These are phyloP conservation scores for Cheilosia vulpina DNA, from an alignment of 2,888 invertebrate genomes.

Conservation along the genomic window DNA sequence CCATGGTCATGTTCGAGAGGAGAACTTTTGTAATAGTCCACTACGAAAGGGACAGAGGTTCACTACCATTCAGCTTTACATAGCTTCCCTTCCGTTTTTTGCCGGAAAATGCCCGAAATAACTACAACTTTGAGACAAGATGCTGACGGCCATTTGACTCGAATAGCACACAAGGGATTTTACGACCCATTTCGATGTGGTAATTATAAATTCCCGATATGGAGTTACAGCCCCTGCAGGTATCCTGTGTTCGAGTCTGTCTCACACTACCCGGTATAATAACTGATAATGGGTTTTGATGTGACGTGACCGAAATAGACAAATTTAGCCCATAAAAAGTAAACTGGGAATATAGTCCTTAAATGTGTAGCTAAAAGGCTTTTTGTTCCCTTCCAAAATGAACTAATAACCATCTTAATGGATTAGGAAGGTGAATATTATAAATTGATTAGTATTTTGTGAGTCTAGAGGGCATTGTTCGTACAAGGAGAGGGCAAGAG, in stretches of 20 bases:
- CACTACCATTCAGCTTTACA: neutral
- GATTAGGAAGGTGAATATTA: constrained; percentile 45
- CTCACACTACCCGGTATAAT: constrained; percentile 22
- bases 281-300: constrained; percentile 52
- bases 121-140: constrained; percentile 10
- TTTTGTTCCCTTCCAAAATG: constrained; percentile 11
- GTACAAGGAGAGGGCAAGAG: neutral
- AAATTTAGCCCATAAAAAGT: constrained; percentile 4
- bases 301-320: constrained; percentile 47
- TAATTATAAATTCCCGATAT: constrained; percentile 46
- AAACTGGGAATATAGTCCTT: neutral
- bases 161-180: constrained; percentile 40
- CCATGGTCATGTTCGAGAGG: neutral
- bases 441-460: constrained; percentile 56
- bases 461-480: constrained; percentile 17
- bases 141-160: constrained; percentile 12
- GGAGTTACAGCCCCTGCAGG: neutral
- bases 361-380: constrained; percentile 10
- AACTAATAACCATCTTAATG: constrained; percentile 33
- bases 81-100: neutral
- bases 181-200: constrained; percentile 19
- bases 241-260: neutral
- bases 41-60: neutral
- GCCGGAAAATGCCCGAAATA: neutral
- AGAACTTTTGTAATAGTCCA: constrained; percentile 1